These are phyloP conservation scores for Rhinolophus ferrumequinum DNA, from an alignment of 2,113 vertebrate species.

Conservation along the genomic window DNA sequence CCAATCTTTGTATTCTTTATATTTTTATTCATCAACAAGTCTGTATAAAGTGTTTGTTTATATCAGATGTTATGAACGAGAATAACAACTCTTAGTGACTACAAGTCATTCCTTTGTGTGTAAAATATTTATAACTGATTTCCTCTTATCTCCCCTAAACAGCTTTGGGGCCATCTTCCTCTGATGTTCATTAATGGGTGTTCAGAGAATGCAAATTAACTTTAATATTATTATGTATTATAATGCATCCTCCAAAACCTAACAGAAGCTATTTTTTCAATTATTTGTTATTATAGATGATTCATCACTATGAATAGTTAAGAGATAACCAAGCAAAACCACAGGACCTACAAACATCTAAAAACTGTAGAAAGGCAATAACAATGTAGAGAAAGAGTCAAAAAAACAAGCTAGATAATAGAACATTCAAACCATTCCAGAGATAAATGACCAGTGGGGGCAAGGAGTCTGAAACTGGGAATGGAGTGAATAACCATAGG, in stretches of 20 bases:
- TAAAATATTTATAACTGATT: conserved; percentile 50
- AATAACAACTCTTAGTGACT: conserved; percentile 19
- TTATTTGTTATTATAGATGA: conserved; percentile 11
- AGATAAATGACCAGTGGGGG: not conserved
- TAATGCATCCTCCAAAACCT: not conserved
- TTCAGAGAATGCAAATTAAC: conserved; percentile 8
- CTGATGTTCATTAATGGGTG: not conserved
- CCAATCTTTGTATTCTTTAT: not conserved
- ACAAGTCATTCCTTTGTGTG: conserved; percentile 4
- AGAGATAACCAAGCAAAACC: conserved; percentile 14
- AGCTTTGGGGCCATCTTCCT: conserved; percentile 7
- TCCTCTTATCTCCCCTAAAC: not conserved
- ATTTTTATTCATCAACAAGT: conserved; percentile 21
- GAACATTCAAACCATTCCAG: not conserved
- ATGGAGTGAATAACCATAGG: not conserved
- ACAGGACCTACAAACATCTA: not conserved
- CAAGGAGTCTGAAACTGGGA: not conserved
- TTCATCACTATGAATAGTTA: conserved; percentile 20
- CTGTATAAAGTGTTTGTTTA: not conserved
- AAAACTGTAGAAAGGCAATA: not conserved
- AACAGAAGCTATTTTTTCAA: conserved; percentile 25
- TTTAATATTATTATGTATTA: conserved; percentile 21
- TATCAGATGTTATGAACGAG: not conserved
- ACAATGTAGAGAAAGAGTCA: not conserved
- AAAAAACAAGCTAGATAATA: conserved; percentile 17